A percentile compares a stretch with the other conserved stretches of the same genome.
Evolutionary conservation across 2,113 vertebrate species (phyloP).

Genomic region (Gasterosteus nipponicus): DNA sequence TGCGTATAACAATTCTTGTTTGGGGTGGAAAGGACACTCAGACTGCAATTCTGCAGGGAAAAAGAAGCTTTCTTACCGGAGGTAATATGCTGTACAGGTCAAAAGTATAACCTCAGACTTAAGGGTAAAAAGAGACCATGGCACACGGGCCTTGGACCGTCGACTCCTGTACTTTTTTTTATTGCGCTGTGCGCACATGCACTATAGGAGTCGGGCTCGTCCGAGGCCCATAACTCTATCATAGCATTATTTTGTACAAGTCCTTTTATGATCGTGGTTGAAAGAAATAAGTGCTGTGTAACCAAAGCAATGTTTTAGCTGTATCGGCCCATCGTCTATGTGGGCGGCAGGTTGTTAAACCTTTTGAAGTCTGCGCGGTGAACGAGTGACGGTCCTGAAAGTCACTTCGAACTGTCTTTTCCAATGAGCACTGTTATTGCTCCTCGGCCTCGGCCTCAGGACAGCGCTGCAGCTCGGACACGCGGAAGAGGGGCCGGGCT

Average conservation of each 20-base stretch:
- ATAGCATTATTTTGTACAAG: conserved; percentile 72
- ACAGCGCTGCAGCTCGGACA: conserved; percentile 41
- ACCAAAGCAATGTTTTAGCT: conserved; percentile 75
- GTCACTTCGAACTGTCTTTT: conserved; percentile 36
- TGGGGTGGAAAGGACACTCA: conserved; percentile 63
- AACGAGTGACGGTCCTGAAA: conserved; percentile 16
- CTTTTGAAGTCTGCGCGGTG: conserved; percentile 39
- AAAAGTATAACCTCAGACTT: conserved; percentile 67
- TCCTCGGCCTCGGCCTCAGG: conserved; percentile 37
- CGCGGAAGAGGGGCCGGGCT: conserved; percentile 75
- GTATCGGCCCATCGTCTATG: conserved; percentile 28
- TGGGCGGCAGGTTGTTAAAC: conserved; percentile 35
- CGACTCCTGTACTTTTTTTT: conserved; percentile 76
- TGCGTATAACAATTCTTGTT: conserved; percentile 35
- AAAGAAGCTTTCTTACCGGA: conserved; percentile 57
- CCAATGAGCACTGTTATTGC: conserved; percentile 53
- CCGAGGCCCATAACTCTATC: conserved; percentile 67
- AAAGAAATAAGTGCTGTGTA: conserved; percentile 61
- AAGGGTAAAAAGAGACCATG: conserved; percentile 71
- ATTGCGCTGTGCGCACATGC: conserved; percentile 84
- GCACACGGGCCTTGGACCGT: conserved; percentile 67
- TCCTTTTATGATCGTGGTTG: conserved; percentile 67
- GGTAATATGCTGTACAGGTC: conserved; percentile 65
- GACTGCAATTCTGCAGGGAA: conserved; percentile 78
- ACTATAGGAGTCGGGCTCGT: conserved; percentile 78